Evolutionary conservation across 2,113 vertebrate genomes (phyloP).

Genomic region (Hydrochoerus hydrochaeris): DNA sequence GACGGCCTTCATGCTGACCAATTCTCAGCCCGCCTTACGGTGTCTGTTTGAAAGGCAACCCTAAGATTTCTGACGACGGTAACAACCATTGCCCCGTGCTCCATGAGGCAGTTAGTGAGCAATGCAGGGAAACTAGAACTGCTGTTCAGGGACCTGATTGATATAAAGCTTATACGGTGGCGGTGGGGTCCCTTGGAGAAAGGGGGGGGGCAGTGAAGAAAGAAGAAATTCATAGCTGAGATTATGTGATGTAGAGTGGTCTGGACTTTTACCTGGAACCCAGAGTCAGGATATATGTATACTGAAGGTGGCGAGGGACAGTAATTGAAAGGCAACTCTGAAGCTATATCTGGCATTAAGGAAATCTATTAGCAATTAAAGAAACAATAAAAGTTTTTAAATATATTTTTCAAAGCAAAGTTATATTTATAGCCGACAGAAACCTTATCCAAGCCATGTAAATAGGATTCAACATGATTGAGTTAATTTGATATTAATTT

Average conservation of each 20-base stretch:
- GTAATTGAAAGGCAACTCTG: background rate
- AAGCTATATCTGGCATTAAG: background rate
- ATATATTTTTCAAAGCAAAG: slow-evolving; percentile 22
- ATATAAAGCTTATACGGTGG: background rate
- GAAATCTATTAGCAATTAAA: background rate
- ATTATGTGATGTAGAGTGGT: background rate
- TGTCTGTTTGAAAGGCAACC: background rate
- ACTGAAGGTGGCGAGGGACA: background rate
- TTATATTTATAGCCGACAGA: background rate
- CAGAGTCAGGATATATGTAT: background rate
- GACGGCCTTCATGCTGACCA: background rate
- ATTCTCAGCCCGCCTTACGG: background rate
- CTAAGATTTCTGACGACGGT: background rate
- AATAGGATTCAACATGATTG: background rate
- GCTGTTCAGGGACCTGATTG: background rate
- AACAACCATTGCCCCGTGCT: background rate
- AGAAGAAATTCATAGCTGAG: background rate
- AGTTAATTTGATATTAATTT: slow-evolving; percentile 50
- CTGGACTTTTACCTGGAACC: background rate
- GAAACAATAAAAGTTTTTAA: background rate
- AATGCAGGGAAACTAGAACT: background rate
- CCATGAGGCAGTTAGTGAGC: background rate
- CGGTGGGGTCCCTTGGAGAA: background rate
- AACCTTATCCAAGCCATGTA: background rate
- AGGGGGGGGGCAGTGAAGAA: background rate